These are phyloP conservation scores for Archaeoteleia sp. DNA, from an alignment of 2,888 invertebrate species.

Conservation along the genomic window DNA sequence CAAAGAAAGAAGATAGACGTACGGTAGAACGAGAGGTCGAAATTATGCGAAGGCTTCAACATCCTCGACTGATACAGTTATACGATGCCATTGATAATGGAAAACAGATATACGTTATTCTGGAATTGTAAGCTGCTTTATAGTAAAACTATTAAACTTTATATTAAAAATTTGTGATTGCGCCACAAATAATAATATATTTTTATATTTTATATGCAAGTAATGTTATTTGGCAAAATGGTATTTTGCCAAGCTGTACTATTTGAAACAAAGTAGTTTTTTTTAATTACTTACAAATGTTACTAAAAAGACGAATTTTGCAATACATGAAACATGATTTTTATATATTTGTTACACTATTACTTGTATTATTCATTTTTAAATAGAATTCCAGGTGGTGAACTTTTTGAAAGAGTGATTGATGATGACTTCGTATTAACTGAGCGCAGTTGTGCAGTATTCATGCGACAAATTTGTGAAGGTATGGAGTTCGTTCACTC, in stretches of 20 bases:
- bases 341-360: no score
- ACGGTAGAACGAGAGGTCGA: conserved; percentile 97
- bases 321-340: no score
- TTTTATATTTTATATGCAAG: no score
- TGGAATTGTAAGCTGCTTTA: conserved; percentile 99
- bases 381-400: conserved; percentile 96
- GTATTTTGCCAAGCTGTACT: no score
- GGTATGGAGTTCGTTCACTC: conserved; percentile 98
- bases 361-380: no score
- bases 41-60: conserved; percentile 95
- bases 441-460: conserved; percentile 96
- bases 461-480: conserved; percentile 98
- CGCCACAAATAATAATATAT: no score
- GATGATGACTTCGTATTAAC: conserved; percentile 98
- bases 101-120: conserved; percentile 95
- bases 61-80: conserved; percentile 96
- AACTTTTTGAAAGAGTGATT: conserved; percentile 98
- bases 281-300: no score
- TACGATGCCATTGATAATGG: conserved; percentile 97
- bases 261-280: no score
- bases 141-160: no score
- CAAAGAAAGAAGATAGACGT: conserved; percentile 89
- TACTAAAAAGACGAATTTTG: no score
- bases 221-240: no score
- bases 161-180: no score